Percentiles rank a stretch among this genome's conserved stretches.
These are phyloP conservation scores for Microctenopoma stevenorrisi DNA, from an alignment of 2,797 vertebrate species.

Conservation along the genomic window DNA sequence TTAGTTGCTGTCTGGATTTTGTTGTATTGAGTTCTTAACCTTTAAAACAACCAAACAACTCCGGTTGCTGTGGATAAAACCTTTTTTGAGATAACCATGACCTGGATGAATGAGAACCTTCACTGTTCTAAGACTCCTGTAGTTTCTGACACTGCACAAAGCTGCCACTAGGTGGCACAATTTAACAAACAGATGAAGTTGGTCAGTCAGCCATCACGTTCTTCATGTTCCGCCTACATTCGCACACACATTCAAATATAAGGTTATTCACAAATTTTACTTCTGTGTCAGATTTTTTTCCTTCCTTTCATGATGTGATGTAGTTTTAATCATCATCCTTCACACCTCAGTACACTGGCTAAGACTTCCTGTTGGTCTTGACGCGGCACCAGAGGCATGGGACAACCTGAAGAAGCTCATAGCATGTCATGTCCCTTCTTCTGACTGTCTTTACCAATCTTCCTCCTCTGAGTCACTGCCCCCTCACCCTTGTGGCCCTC, in stretches of 20 bases:
- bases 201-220: neutral
- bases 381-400: neutral
- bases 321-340: too few relatives aligned
- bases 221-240: neutral
- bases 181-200: neutral
- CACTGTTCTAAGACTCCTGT: neutral
- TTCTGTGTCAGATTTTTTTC: too few relatives aligned
- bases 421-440: neutral
- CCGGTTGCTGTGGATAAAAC: too few relatives aligned
- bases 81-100: too few relatives aligned
- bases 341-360: too few relatives aligned
- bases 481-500: conserved; percentile 19
- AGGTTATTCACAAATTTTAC: neutral
- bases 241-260: neutral
- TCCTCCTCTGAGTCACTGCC: conserved; percentile 49
- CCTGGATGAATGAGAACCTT: too few relatives aligned
- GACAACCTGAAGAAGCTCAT: neutral
- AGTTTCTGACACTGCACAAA: neutral
- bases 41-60: too few relatives aligned
- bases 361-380: neutral
- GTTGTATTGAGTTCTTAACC: too few relatives aligned
- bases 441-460: conserved; percentile 2
- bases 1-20: too few relatives aligned
- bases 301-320: too few relatives aligned
- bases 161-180: conserved; percentile 54